Conservation (phyloP, 2,888 invertebrate species). For the Amphiduros pacificus region DNA sequence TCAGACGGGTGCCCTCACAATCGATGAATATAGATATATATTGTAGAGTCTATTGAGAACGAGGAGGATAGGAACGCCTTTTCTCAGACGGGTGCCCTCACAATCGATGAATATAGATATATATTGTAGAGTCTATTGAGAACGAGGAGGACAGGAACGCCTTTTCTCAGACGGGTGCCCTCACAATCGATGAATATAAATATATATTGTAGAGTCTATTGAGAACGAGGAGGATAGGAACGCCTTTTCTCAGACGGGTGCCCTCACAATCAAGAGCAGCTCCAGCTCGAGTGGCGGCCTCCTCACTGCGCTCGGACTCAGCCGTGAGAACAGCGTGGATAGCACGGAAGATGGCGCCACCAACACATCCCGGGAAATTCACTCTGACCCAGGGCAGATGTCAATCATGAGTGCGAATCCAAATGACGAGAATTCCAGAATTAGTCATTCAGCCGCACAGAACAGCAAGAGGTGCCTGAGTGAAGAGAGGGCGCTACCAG, state of each 20-base stretch:
- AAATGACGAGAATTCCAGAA: too few species aligned
- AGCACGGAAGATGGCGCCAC: background rate
- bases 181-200: too few species aligned
- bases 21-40: too few species aligned
- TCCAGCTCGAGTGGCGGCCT: constrained; percentile 55
- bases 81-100: constrained; percentile 54
- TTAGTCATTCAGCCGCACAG: too few species aligned
- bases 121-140: constrained; percentile 46
- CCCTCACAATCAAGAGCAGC: constrained; percentile 55
- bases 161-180: constrained; percentile 54
- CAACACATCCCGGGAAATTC: background rate
- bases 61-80: constrained; percentile 55
- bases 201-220: constrained; percentile 46
- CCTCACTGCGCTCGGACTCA: constrained; percentile 47
- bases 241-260: constrained; percentile 55
- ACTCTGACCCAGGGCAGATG: too few species aligned
- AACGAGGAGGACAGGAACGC: constrained; percentile 53
- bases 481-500: too few species aligned
- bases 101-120: too few species aligned
- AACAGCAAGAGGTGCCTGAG: too few species aligned
- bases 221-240: constrained; percentile 52
- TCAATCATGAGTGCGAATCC: too few species aligned
- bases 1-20: constrained; percentile 56
- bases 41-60: constrained; percentile 46
- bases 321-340: constrained; percentile 1